Evolutionary conservation across 1,140 invertebrate genomes (phyloP).

Genomic region (Drosophila parabipectinata): DNA sequence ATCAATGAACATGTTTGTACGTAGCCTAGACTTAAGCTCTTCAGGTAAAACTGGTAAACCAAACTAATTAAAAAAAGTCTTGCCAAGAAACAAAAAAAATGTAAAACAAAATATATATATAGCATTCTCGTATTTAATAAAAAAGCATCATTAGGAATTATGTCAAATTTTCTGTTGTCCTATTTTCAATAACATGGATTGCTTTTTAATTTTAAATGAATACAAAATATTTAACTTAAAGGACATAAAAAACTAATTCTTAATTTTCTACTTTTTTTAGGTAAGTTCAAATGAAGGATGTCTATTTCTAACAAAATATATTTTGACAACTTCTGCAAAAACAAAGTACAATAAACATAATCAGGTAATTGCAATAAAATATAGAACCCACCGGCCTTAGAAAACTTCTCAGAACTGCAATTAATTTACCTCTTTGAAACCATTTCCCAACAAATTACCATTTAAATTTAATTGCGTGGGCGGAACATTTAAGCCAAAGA

Average conservation of each 20-base stretch:
- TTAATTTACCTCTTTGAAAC: conserved; percentile 13
- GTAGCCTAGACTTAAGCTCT: conserved; percentile 35
- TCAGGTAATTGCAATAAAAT: conserved; percentile 1
- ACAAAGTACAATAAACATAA: neutral
- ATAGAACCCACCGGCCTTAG: no score
- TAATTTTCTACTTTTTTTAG: conserved; percentile 58
- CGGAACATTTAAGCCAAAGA: conserved; percentile 24
- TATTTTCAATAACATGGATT: conserved; percentile 17
- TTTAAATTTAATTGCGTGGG: conserved; percentile 28
- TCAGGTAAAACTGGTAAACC: neutral
- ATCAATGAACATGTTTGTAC: conserved; percentile 42
- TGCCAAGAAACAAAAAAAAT: conserved; percentile 24
- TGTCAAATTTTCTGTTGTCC: conserved; percentile 9
- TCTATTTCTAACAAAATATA: neutral
- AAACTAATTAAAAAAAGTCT: conserved; percentile 20
- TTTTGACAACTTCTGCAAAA: neutral
- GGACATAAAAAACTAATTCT: conserved; percentile 28
- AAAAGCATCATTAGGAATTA: conserved; percentile 47
- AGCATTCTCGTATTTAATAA: conserved; percentile 16
- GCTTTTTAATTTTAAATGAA: conserved; percentile 4
- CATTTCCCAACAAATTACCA: conserved; percentile 17
- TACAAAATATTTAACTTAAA: neutral
- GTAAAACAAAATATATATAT: conserved; percentile 25
- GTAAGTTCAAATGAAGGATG: conserved; percentile 56
- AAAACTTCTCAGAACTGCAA: neutral